Base-by-base conservation (phyloP, 1,140 invertebrate species). In the Littorina saxatilis region DNA sequence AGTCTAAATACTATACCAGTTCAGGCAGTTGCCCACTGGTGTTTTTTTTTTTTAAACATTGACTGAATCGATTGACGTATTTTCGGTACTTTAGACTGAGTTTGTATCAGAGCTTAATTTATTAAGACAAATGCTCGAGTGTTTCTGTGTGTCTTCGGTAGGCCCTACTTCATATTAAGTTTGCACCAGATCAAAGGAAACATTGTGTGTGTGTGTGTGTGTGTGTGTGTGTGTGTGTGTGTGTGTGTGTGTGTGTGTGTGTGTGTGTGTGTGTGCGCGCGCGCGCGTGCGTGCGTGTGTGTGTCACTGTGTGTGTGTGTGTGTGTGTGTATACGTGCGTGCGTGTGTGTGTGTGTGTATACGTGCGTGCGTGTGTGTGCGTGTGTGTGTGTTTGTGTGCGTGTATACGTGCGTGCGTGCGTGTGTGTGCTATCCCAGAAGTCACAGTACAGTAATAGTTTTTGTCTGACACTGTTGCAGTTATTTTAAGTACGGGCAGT, bases 261-360 rank as follows among this genome's bases (percentile, higher is more conserved):
- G 61, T 32, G 23, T 66, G 32, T 66, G 61, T 66, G 61, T 66
- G 61, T 66, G 61, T 66, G 61, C 61, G 61, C 32, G 61, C 61
- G 11, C 61, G 61, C 61, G 61, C 61, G 61, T 27, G 61, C 32
- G 32, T 32, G 23, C n/a, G 27, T 66, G 23, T 66, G 61, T 66
- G 61, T 66, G 61, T 66, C 9, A 13, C 9, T 66, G 61, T 66
- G 61, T 66, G 61, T 66, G 23, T 66, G 61, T 66, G 61, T 66
- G 61, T 66, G 61, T 66, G 61, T 66, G 15, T 27, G 27, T 61
- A 5, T 61, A 7, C 27, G 58, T 61, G 20, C 27, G 20, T 61
- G 58, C 27, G 20, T 61, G 20, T 23, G 58, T 61, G 20, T 23
- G 20, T 61, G 20, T 23, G 20, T 61, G 20, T 23, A 7, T 61